Base-by-base conservation (phyloP, 1,140 invertebrate species). In the Cyphomyrmex costatus region DNA sequence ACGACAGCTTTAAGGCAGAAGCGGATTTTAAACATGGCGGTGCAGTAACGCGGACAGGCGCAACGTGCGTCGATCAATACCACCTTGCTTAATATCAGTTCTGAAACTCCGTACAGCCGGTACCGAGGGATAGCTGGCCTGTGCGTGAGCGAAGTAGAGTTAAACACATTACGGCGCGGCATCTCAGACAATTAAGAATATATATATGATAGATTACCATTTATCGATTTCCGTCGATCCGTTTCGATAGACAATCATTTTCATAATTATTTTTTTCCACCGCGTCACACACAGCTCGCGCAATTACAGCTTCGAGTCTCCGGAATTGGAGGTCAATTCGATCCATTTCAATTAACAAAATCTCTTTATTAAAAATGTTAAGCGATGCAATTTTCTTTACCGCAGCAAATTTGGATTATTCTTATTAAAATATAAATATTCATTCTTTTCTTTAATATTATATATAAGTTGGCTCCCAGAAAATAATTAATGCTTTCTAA, bases 51-150 rank as follows among this genome's bases (percentile, higher is more conserved):
- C 92, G 93, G 92, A 93, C 92, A 94, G 92, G 91, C 91, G 90
- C 92, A 92, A 91, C 90, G 88, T 88, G 91, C 90, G 92, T 92
- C 94, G 94, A 95, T 95, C 94, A 95, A 95, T 95, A 95, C 93
- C 88, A 61, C 91, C 93, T 94, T 94, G 94, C 94, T 95, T 95
- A 95, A 95, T 95, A 94, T 94, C 93, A 95, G 93, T 94, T 94
- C 93, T 93, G 92, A 92, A 95, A 94, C 93, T 94, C 91, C 74
- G 88, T 92, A 92, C 91, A 93, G 91, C 89, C 87, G 65, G 63
- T 30, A 68, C 84, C 70, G 66, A 87, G 84, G 83, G 70, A 89
- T 86, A 83, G 79, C 79, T 46, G 30, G 79, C 36, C 79, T 46
- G 36, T 42, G 58, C 68, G 68, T 46, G 51, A 58, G 66, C 79